Evolutionary conservation across 2,113 vertebrate genomes (phyloP), one percentile per base, ranked within the genome.

Genomic region (Pionites leucogaster): DNA sequence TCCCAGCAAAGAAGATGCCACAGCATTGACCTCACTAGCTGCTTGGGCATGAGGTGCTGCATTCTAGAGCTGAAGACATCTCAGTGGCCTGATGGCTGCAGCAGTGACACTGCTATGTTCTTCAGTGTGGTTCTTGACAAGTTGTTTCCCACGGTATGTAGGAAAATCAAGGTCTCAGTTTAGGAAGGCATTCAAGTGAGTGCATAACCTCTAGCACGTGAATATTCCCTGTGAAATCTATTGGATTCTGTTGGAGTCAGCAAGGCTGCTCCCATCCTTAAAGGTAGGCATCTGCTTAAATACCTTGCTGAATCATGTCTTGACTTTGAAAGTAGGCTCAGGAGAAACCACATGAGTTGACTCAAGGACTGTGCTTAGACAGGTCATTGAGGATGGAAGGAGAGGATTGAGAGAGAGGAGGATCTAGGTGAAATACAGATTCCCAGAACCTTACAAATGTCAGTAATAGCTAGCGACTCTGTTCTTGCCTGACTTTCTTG

Each of bases 251-350:
- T 92, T 89, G 88, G 92, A 95, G 92, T 97, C 95, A 95, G 93
- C 96, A 94, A 93, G 88, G 65, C 96, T 96, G 94, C 91, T 96
- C 91, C 93, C 92, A 87, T 74, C 92, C 86, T 97, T 87, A 85
- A 95, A 97, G 93, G 90, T 87, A 95, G 83, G 65, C 86, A 95
- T 95, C 86, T 96, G 92, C 86, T 92, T 94, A 95, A 93, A 69
- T 78, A 87, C 95, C 53, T 89, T 96, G 93, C 96, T 97, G 96
- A 96, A 89, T 97, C 96, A 96, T 93, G 94, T 82, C 92, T 95
- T 95, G 83, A 93, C 92, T 96, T 94, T 95, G 91, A 95, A 94
- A 87, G 88, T 11, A 93, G 77, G 72, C 70, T 93, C 63, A 24
- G 49, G 70, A 91, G 74, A 96, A 96, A 96, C 96, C 96, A 89